phyloP scores from a whole-genome alignment of 2,113 vertebrate species.

The Cochlearius cochlearius region DNA sequence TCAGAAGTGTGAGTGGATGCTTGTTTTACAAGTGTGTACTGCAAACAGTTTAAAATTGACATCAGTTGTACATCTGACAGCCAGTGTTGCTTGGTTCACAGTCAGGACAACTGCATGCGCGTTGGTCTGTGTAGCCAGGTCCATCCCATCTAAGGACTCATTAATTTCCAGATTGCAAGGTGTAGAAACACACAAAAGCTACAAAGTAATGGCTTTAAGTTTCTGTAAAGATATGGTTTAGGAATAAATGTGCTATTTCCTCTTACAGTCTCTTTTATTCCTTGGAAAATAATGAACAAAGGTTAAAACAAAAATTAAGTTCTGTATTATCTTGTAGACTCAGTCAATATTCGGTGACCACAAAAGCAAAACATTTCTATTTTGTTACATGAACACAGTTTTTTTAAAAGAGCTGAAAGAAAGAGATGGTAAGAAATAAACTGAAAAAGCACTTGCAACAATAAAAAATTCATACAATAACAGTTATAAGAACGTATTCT shows the following conservation, averaged over 20 bases:
- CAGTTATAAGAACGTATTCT: background rate
- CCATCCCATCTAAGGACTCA: background rate
- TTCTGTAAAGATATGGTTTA: background rate
- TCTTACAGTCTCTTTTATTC: background rate
- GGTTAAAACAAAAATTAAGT: background rate
- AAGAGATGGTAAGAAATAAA: background rate
- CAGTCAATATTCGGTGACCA: background rate
- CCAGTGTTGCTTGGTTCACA: background rate
- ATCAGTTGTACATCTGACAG: background rate
- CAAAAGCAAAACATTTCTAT: background rate
- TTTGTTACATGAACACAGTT: background rate
- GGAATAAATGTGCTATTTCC: background rate
- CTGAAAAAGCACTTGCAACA: background rate
- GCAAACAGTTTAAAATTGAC: background rate
- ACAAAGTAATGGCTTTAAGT: background rate
- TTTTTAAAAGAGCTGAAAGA: background rate
- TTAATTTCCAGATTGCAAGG: background rate
- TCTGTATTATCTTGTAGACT: background rate
- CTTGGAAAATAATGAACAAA: background rate
- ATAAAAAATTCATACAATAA: background rate
- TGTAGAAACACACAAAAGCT: background rate
- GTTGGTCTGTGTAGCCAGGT: background rate
- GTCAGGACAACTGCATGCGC: background rate
- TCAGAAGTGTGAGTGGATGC: background rate
- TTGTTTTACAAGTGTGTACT: background rate